A percentile compares a stretch with the other conserved stretches of the same genome.
These are phyloP conservation scores for Platichthys flesus DNA, from an alignment of 2,113 vertebrate genomes.

Conservation along the genomic window DNA sequence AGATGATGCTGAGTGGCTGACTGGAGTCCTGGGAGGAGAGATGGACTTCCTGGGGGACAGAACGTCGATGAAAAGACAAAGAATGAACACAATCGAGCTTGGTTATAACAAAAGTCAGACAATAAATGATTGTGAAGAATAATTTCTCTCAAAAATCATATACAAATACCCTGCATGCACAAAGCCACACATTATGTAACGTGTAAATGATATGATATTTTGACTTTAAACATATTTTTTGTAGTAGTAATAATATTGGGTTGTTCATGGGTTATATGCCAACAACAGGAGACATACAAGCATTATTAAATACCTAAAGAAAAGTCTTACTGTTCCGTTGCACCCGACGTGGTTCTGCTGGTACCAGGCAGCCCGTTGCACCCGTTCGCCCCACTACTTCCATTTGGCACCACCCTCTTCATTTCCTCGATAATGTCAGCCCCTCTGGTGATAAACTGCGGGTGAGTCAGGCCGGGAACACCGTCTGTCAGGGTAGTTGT, in stretches of 20 bases:
- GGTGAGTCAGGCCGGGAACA: conserved; percentile 78
- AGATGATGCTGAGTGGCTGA: conserved; percentile 87
- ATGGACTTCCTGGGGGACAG: conserved; percentile 60
- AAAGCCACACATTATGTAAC: too few species aligned
- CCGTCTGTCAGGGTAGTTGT: conserved; percentile 82
- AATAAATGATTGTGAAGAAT: neutral
- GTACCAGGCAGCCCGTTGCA: conserved; percentile 80
- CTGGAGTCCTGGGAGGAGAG: conserved; percentile 90
- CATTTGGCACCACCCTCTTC: conserved; percentile 84
- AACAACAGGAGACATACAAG: neutral
- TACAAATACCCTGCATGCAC: neutral
- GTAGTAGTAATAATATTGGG: neutral
- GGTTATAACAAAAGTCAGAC: neutral
- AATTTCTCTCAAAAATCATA: neutral
- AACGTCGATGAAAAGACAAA: conserved; percentile 25
- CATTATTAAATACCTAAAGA: neutral
- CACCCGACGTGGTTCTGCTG: conserved; percentile 81
- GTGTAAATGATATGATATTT: too few species aligned
- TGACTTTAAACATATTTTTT: too few species aligned
- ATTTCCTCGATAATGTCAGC: conserved; percentile 86
- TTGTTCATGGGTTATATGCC: neutral
- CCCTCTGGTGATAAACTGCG: conserved; percentile 89
- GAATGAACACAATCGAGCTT: neutral
- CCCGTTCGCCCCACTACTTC: conserved; percentile 53
- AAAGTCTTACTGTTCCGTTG: conserved; percentile 87